Conservation (phyloP, 2,113 vertebrate genomes). For the Promerops cafer region DNA sequence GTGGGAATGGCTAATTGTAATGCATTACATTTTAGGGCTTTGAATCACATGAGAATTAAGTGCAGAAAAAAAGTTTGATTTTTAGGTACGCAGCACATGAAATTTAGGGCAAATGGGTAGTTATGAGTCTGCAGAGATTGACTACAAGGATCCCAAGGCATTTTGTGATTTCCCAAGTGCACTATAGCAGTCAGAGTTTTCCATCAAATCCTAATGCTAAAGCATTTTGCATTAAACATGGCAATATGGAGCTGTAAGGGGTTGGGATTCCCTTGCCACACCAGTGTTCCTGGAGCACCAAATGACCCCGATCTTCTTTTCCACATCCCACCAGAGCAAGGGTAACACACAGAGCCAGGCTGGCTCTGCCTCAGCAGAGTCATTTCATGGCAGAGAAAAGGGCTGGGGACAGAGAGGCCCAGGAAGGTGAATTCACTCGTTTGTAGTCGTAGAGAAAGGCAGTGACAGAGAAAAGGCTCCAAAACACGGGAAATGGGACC, state of each 20-base stretch:
- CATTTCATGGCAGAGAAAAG: not conserved
- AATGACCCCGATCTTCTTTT: not conserved
- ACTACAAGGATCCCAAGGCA: not conserved
- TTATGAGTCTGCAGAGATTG: not conserved
- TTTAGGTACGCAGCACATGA: not conserved
- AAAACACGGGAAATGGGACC: rapidly evolving
- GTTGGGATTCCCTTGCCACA: not conserved
- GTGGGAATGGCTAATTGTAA: not conserved
- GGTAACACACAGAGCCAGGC: not conserved
- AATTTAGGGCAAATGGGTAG: not conserved
- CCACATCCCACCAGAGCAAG: not conserved
- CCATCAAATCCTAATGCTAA: not conserved
- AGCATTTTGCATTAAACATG: not conserved
- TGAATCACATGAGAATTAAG: not conserved
- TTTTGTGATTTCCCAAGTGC: not conserved
- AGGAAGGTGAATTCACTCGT: not conserved
- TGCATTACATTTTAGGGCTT: not conserved
- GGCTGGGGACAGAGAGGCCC: not conserved
- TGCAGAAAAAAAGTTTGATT: not conserved
- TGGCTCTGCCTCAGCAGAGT: not conserved
- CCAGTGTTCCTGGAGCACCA: not conserved
- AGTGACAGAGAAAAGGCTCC: not conserved
- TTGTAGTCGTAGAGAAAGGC: not conserved
- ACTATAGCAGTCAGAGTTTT: not conserved
- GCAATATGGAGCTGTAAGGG: not conserved